These are phyloP conservation scores for Empidonax traillii DNA, from an alignment of 2,113 vertebrate species.

Conservation along the genomic window DNA sequence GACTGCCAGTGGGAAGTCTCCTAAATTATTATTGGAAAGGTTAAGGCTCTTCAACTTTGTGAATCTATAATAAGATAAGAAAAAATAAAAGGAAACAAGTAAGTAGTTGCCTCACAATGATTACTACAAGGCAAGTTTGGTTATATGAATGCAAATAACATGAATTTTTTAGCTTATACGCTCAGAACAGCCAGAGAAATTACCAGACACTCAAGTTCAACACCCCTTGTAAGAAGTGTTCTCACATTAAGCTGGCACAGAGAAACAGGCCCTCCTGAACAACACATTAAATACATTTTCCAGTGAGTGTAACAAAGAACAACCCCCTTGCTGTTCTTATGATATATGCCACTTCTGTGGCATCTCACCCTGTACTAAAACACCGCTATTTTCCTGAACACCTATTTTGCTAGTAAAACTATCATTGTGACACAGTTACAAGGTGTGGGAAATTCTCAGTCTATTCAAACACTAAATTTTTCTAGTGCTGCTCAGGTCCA, in stretches of 20 bases:
- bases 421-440: neutral
- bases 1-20: slow-evolving; percentile 87
- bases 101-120: neutral
- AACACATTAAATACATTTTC: neutral
- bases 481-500: neutral
- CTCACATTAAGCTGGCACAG: neutral
- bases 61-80: slow-evolving; percentile 77
- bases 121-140: neutral
- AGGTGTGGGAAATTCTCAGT: neutral
- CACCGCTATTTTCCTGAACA: neutral
- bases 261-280: neutral
- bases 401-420: neutral
- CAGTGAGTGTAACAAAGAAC: neutral
- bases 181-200: neutral
- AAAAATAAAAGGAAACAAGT: neutral
- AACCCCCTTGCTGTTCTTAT: neutral
- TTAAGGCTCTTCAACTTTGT: slow-evolving; percentile 96
- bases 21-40: slow-evolving; percentile 94
- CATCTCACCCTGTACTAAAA: neutral
- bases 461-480: neutral
- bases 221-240: neutral
- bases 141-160: neutral
- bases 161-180: neutral
- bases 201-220: neutral
- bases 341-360: neutral